Base-by-base conservation (phyloP, 30 jellyfish, hydroid and myxozoan species). In the Rhopilema esculentum region DNA sequence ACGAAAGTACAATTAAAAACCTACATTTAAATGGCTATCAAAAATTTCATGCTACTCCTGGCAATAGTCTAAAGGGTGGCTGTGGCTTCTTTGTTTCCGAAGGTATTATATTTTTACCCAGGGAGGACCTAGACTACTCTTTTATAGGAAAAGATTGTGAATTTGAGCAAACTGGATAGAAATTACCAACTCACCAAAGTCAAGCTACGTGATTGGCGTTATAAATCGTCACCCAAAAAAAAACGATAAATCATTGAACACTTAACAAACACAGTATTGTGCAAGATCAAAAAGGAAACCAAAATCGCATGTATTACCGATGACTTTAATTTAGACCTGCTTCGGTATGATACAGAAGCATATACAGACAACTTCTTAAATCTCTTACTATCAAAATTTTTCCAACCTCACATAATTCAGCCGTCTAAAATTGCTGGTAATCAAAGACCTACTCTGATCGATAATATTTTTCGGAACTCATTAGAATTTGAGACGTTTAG, bases 301-400 rank as follows among this genome's bases (percentile, higher is more conserved):
- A 63, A 63, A 63, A 20, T 17, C 4, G 30, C 17, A 21, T 63
- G 6, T 63, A 25, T 63, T 25, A 20, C 30, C 20, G 30, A 19
- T 2, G 73, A 63, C 7, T 63, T n/a, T n/a, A n/a, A n/a, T n/a
- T n/a, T n/a, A n/a, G n/a, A n/a, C n/a, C n/a, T n/a, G 6, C 30
- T 2, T 2, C 30, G 17, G 6, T 2, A 63, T 26, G 81, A 70
- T 31, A n/a, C 63, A n/a, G 53, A 27, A 12, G 24, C 61, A 22
- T 31, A 70, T 70, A 31, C 81, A 27, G 61, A 27, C 61, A 15
- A 27, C n/a, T 70, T 70, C 81, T 27, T 70, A 70, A 70, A 70
- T 70, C 53, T 70, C 22, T 15, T 70, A 16, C 81, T 70, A 0
- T 70, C 81, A n/a, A 70, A 70, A 9, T 70, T 70, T 6, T 70